A percentile compares a stretch with the other conserved stretches of the same genome.
These are phyloP conservation scores for Albula goreensis DNA, from an alignment of 2,113 vertebrate species.

Conservation along the genomic window DNA sequence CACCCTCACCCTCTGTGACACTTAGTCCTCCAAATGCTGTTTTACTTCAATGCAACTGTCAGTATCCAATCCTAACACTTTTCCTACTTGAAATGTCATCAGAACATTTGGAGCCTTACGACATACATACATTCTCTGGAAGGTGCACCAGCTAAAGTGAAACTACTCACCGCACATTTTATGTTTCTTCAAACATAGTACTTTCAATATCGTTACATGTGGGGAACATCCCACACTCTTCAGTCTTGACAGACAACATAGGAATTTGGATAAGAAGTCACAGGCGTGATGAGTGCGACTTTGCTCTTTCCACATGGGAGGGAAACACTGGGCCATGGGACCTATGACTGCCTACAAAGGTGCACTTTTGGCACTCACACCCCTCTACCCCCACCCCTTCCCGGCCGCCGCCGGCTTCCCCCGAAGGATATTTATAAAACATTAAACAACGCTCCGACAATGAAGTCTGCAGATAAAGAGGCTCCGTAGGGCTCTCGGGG, in stretches of 20 bases:
- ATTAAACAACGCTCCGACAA: not conserved
- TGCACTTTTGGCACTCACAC: not conserved
- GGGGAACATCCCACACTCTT: not conserved
- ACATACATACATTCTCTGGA: not conserved
- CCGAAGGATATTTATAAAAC: not conserved
- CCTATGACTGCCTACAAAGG: not conserved
- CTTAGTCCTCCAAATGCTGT: not conserved
- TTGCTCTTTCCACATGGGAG: not conserved
- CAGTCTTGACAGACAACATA: not conserved
- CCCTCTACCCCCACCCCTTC: too few relatives aligned
- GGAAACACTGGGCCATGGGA: not conserved
- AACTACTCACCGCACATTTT: not conserved
- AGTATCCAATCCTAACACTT: not conserved
- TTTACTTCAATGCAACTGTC: not conserved
- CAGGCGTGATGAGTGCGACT: not conserved
- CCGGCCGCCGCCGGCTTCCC: not conserved
- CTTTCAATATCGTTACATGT: not conserved
- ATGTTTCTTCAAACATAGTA: not conserved
- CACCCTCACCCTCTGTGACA: not conserved
- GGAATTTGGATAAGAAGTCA: not conserved
- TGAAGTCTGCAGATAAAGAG: not conserved
- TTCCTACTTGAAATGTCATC: not conserved
- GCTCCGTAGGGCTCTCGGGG: not conserved
- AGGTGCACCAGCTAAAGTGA: not conserved
- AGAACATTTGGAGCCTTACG: not conserved